phyloP scores from a whole-genome alignment of 2,113 vertebrate species.

The Stegostoma tigrinum region DNA sequence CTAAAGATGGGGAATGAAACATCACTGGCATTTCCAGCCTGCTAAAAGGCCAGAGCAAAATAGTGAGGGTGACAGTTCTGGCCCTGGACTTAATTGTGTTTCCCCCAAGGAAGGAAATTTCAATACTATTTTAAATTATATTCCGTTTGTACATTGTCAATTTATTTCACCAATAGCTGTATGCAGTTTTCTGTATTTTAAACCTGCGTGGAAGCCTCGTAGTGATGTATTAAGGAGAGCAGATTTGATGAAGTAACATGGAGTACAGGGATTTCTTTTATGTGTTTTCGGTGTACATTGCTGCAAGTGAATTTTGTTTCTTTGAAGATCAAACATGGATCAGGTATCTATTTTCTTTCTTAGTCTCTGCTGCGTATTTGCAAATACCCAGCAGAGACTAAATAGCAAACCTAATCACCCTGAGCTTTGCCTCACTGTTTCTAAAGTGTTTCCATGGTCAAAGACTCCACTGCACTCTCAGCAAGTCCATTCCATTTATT shows the following conservation, averaged over 20 bases:
- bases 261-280: not conserved
- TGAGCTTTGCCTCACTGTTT: not conserved
- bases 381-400: not conserved
- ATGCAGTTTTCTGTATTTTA: constrained; percentile 44
- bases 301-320: not conserved
- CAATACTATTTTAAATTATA: not conserved
- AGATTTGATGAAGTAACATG: constrained; percentile 15
- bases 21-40: not conserved
- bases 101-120: not conserved
- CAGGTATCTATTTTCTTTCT: constrained; percentile 10
- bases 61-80: not conserved
- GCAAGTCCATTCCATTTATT: not conserved
- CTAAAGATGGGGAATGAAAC: not conserved
- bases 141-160: not conserved
- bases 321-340: not conserved
- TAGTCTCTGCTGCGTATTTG: not conserved
- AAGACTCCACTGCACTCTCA: not conserved
- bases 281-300: not conserved
- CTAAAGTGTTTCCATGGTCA: not conserved
- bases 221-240: constrained; percentile 44
- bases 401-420: not conserved
- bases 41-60: not conserved
- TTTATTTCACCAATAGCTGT: not conserved
- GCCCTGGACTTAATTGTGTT: not conserved
- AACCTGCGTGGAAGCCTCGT: constrained; percentile 45